Evolutionary conservation across 2,797 vertebrate genomes (phyloP).

Genomic region (Acipenser transmontanus): DNA sequence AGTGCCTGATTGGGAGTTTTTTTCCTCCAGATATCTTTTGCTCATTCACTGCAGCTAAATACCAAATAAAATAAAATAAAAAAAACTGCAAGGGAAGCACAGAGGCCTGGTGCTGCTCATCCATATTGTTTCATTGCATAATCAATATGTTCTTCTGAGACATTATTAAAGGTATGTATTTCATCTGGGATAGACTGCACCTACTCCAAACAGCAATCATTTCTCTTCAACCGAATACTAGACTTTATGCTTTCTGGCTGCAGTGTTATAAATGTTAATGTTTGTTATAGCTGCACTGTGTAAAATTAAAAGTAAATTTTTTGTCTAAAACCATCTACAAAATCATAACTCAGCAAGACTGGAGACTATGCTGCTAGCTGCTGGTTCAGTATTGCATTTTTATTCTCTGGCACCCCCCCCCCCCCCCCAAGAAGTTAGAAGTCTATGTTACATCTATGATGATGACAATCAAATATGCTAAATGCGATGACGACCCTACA

Average conservation of each 20-base stretch:
- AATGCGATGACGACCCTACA: no score
- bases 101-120: constrained; percentile 9
- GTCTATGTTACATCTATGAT: no score
- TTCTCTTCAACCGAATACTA: constrained; percentile 17
- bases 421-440: no score
- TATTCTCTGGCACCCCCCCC: no score
- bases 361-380: neutral
- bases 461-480: no score
- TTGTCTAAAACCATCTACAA: constrained; percentile 5
- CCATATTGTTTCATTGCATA: constrained; percentile 18
- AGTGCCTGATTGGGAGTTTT: neutral
- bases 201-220: constrained; percentile 7
- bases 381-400: neutral
- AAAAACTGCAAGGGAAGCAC: neutral
- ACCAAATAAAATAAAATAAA: neutral
- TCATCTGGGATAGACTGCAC: neutral
- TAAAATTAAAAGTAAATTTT: constrained; percentile 18
- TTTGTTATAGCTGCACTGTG: constrained; percentile 16
- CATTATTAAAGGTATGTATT: constrained; percentile 15
- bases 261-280: constrained; percentile 21
- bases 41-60: neutral
- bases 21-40: neutral
- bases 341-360: constrained; percentile 12
- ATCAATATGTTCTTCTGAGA: constrained; percentile 14
- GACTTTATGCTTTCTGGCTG: constrained; percentile 6